Conservation (phyloP, 2,113 vertebrate genomes). For the Oryzias javanicus region DNA sequence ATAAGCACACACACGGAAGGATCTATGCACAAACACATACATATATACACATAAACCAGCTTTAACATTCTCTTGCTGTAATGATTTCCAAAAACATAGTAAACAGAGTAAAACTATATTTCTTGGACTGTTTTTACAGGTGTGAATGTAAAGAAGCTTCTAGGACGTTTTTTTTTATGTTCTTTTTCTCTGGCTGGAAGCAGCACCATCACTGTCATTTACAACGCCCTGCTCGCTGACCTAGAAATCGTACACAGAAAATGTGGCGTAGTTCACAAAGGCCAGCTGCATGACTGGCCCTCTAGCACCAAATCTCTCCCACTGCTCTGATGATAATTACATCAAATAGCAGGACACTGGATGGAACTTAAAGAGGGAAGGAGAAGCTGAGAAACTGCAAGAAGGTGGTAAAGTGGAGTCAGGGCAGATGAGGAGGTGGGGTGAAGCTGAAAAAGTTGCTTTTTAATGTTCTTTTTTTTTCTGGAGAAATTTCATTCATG, state of each 20-base stretch:
- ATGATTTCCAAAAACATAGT: no score
- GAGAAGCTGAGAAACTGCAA: conserved; percentile 25
- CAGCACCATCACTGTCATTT: conserved; percentile 13
- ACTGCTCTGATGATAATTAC: conserved; percentile 37
- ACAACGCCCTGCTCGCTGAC: conserved; percentile 16
- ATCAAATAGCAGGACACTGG: conserved; percentile 25
- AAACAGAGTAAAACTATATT: no score
- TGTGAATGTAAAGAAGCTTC: conserved; percentile 5
- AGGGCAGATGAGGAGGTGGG: conserved; percentile 21
- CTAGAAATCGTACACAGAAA: conserved; percentile 17
- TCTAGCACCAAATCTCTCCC: conserved; percentile 35
- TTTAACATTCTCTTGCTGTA: no score
- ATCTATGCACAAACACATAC: no score
- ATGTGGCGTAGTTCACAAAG: conserved; percentile 21
- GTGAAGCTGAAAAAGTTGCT: conserved; percentile 1
- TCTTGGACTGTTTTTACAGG: no score
- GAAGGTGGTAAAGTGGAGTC: conserved; percentile 22
- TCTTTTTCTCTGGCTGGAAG: conserved; percentile 1
- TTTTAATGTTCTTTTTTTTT: no score
- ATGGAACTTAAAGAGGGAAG: conserved; percentile 28
- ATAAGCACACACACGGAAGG: no score
- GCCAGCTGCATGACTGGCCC: conserved; percentile 23
- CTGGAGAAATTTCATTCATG: no score
- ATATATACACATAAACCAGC: no score
- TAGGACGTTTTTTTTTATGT: conserved; percentile 10